phyloP scores from a whole-genome alignment of 2,888 invertebrate species.

The Rotaria socialis region DNA sequence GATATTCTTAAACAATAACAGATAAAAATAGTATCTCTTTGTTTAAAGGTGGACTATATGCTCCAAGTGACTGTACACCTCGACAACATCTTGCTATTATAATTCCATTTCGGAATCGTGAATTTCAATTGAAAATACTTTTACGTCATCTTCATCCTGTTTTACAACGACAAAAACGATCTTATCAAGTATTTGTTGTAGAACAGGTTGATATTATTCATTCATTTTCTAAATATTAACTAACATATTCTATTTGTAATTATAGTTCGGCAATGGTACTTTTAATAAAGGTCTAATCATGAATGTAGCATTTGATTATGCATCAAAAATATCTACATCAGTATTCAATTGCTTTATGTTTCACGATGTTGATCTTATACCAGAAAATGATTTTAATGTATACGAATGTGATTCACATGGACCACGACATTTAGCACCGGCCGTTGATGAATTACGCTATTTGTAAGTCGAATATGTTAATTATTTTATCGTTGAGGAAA shows the following conservation, averaged over 20 bases:
- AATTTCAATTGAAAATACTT: slow-evolving; percentile 60
- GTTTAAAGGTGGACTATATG: slow-evolving; percentile 24
- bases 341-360: slow-evolving; percentile 52
- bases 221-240: slow-evolving; percentile 28
- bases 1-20: too few relatives aligned
- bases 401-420: slow-evolving; percentile 40
- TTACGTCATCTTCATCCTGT: slow-evolving; percentile 62
- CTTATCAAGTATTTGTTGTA: slow-evolving; percentile 62
- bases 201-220: slow-evolving; percentile 59
- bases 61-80: slow-evolving; percentile 36
- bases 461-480: slow-evolving; percentile 2
- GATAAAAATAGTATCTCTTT: not conserved
- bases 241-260: slow-evolving; percentile 44
- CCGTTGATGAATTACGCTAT: slow-evolving; percentile 46
- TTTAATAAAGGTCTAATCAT: slow-evolving; percentile 93
- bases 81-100: slow-evolving; percentile 52
- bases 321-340: slow-evolving; percentile 71
- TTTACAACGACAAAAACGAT: slow-evolving; percentile 61
- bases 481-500: not conserved
- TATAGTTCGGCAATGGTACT: slow-evolving; percentile 66
- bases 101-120: slow-evolving; percentile 59
- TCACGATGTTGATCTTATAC: slow-evolving; percentile 47
- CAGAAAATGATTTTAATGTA: slow-evolving; percentile 44
- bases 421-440: slow-evolving; percentile 42
- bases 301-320: slow-evolving; percentile 91